phyloP scores from a whole-genome alignment of 2,113 vertebrate genomes.

The Pseudois nayaur region DNA sequence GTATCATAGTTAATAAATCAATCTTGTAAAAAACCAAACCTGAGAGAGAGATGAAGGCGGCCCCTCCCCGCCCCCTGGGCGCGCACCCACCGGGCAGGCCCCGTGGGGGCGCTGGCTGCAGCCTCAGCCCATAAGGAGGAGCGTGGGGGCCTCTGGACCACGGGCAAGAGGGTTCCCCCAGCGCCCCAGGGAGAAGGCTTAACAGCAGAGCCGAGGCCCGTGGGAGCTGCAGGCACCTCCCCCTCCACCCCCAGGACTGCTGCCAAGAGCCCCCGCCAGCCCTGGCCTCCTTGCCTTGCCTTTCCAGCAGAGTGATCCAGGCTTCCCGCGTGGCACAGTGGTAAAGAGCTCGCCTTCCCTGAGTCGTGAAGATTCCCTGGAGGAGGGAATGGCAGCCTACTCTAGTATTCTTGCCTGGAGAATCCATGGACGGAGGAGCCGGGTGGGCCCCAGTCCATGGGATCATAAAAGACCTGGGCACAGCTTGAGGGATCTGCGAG shows the following conservation, averaged over 20 bases:
- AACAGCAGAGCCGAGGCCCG: not conserved
- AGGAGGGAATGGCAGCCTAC: not conserved
- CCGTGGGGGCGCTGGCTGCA: not conserved
- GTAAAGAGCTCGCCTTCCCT: not conserved
- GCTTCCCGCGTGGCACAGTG: not conserved
- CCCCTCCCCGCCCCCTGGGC: not conserved
- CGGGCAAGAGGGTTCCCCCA: accelerated
- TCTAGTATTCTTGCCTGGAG: not conserved
- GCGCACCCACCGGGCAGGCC: not conserved
- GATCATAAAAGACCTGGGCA: not conserved
- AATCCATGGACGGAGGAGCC: not conserved
- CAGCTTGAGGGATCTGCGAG: not conserved
- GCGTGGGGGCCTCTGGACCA: not conserved
- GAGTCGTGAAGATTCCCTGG: not conserved
- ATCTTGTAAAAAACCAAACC: constrained; percentile 87
- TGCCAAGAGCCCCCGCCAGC: not conserved
- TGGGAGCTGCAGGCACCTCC: too few relatives aligned
- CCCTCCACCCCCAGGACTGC: not conserved
- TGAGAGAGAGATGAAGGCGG: constrained; percentile 24
- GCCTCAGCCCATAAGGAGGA: not conserved
- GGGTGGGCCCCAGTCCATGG: not conserved
- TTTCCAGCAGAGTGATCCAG: not conserved
- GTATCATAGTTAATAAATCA: constrained; percentile 99
- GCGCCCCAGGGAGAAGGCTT: accelerated
- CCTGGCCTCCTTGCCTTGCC: accelerated